Conservation (phyloP, 2,113 vertebrate genomes). For the Daphoenositta chrysoptera region DNA sequence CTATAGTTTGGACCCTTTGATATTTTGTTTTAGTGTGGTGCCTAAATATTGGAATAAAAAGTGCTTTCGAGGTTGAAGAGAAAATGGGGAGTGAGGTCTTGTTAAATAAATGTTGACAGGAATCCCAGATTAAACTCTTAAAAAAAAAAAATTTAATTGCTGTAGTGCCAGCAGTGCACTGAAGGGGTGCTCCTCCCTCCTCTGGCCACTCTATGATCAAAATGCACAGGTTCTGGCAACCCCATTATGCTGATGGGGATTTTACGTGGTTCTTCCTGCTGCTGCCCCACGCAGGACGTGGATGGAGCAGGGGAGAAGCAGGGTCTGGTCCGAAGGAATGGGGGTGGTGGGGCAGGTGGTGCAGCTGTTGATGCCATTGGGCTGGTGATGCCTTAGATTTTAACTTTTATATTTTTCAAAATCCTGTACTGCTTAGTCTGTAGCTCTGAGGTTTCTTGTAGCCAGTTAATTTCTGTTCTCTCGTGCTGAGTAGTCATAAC, state of each 20-base stretch:
- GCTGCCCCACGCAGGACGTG: accelerated
- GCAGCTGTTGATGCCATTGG: accelerated
- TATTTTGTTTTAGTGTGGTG: neutral
- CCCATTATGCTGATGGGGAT: accelerated
- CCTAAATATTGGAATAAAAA: neutral
- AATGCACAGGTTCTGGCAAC: neutral
- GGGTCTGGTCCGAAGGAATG: accelerated
- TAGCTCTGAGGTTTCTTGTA: too few relatives aligned
- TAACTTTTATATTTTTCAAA: too few relatives aligned
- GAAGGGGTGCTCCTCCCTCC: neutral
- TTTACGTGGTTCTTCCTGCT: neutral
- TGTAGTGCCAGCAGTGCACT: neutral
- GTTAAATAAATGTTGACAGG: neutral
- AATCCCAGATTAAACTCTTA: neutral
- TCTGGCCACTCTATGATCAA: neutral
- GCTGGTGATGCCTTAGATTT: too few relatives aligned
- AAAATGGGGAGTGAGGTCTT: neutral
- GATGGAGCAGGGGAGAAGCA: neutral
- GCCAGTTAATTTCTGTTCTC: too few relatives aligned
- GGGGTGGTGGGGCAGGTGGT: accelerated
- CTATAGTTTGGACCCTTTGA: neutral
- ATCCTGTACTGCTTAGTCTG: too few relatives aligned
- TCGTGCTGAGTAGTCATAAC: too few relatives aligned
- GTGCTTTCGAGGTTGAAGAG: neutral
- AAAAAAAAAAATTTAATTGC: neutral